Evolutionary conservation across 2,113 vertebrate genomes (phyloP).

Genomic region (Patagioenas fasciata): DNA sequence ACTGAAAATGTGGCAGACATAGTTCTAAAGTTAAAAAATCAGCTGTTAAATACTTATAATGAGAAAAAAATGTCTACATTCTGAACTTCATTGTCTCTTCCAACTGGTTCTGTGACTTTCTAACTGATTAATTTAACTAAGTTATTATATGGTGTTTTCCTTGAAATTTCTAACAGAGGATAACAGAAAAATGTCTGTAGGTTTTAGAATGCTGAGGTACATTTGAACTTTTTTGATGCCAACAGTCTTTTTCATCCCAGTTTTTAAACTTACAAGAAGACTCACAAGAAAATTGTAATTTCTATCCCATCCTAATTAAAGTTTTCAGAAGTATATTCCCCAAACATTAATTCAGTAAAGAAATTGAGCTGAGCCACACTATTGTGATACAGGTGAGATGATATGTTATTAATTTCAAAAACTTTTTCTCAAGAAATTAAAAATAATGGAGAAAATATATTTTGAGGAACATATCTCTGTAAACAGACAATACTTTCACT

Average conservation of each 20-base stretch:
- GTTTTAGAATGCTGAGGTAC: not conserved
- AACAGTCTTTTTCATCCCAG: not conserved
- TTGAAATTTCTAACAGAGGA: not conserved
- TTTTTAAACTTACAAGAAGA: not conserved
- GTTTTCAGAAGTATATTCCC: not conserved
- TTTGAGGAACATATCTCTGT: not conserved
- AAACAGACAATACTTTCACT: not conserved
- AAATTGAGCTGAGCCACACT: not conserved
- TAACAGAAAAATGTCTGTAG: not conserved
- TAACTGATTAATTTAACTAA: not conserved
- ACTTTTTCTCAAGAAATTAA: not conserved
- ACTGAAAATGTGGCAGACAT: not conserved
- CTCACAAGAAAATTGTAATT: not conserved
- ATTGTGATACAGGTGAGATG: not conserved
- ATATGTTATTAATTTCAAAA: not conserved
- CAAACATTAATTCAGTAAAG: not conserved
- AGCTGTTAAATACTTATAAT: not conserved
- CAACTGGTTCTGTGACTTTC: not conserved
- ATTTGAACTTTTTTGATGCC: not conserved
- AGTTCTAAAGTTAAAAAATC: not conserved
- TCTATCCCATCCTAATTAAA: not conserved
- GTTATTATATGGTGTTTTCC: not conserved
- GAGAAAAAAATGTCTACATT: not conserved
- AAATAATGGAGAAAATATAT: not conserved
- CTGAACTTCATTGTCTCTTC: not conserved